Conservation (phyloP, 2,797 vertebrate genomes). For the Ciconia nigra region DNA sequence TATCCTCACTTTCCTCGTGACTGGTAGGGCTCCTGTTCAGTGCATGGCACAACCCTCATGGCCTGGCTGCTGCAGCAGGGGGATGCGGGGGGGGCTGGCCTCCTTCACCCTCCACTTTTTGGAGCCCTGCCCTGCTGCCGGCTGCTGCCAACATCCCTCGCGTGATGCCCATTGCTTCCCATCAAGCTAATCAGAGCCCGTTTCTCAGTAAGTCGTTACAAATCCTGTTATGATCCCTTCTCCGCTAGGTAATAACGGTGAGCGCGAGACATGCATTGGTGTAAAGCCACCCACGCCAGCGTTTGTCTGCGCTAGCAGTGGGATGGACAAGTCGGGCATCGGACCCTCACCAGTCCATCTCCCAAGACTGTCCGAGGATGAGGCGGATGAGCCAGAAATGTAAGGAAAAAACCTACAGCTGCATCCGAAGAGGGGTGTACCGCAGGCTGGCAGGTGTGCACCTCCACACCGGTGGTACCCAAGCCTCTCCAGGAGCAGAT, state of each 20-base stretch:
- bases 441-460: accelerated
- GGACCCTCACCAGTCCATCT: background rate
- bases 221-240: background rate
- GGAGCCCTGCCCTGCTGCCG: background rate
- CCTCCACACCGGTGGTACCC: background rate
- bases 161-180: background rate
- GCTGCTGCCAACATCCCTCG: background rate
- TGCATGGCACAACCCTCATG: background rate
- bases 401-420: background rate
- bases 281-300: background rate
- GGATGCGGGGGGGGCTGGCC: accelerated
- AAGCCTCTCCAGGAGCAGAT: background rate
- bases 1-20: background rate
- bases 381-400: background rate
- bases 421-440: background rate
- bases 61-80: background rate
- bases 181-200: background rate
- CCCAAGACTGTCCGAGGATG: too few species aligned
- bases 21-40: background rate
- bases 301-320: background rate
- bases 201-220: background rate
- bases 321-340: background rate
- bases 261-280: background rate
- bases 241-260: background rate
- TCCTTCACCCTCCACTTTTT: background rate